These are phyloP conservation scores for Hydractinia symbiolongicarpus DNA, from an alignment of 30 jellyfish, hydroid and myxozoan species.

Conservation along the genomic window DNA sequence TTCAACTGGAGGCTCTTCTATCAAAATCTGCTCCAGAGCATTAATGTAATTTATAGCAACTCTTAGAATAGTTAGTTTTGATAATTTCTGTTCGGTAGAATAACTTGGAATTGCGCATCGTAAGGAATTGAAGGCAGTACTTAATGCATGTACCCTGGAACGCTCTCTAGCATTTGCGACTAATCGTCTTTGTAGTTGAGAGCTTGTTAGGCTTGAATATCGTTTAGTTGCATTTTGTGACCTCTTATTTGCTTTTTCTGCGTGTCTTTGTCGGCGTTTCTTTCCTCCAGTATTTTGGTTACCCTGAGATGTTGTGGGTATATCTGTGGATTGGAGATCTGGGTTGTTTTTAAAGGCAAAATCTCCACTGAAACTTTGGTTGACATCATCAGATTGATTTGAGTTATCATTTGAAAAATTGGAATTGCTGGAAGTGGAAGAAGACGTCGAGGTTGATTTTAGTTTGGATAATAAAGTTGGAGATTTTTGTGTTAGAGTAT, in stretches of 20 bases:
- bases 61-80: slow-evolving; percentile 69
- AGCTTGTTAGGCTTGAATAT: slow-evolving; percentile 2
- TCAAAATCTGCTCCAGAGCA: slow-evolving; percentile 62
- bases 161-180: slow-evolving; percentile 94
- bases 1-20: slow-evolving; percentile 6
- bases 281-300: background rate
- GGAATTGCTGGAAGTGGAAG: background rate
- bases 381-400: background rate
- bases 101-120: slow-evolving; percentile 84
- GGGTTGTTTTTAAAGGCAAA: background rate
- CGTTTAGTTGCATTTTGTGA: slow-evolving; percentile 15
- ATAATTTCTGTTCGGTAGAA: slow-evolving; percentile 74
- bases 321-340: background rate
- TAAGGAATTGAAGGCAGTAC: slow-evolving; percentile 70
- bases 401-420: background rate
- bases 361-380: no score
- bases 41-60: slow-evolving; percentile 76
- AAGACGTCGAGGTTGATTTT: background rate
- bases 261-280: background rate
- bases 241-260: background rate
- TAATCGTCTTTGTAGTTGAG: slow-evolving; percentile 59
- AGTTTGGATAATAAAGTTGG: background rate
- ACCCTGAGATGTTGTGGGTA: background rate
- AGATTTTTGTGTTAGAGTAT: background rate
- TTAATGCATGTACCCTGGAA: slow-evolving; percentile 80